A percentile compares a stretch with the other conserved stretches of the same genome.
Conservation (phyloP, 2,797 vertebrate species). For the Thaleichthys pacificus region DNA sequence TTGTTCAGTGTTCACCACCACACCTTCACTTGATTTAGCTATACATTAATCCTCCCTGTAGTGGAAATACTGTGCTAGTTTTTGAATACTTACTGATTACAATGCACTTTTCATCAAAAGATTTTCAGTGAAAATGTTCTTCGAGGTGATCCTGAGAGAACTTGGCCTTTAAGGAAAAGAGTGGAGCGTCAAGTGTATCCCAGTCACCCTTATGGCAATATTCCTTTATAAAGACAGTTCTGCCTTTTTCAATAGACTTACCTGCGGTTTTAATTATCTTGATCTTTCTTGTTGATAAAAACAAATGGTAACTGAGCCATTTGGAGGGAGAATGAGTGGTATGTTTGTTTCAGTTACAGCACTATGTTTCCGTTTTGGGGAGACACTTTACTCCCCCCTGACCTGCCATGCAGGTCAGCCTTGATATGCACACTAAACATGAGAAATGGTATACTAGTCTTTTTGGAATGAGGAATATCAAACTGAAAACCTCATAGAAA, state of each 20-base stretch:
- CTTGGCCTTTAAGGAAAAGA: constrained; percentile 45
- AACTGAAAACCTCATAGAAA: constrained; percentile 69
- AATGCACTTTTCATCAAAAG: constrained; percentile 65
- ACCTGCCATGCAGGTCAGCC: constrained; percentile 72
- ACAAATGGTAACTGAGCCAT: constrained; percentile 40
- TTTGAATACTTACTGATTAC: constrained; percentile 55
- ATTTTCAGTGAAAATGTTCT: constrained; percentile 44
- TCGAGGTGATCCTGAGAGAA: constrained; percentile 29
- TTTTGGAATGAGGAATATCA: constrained; percentile 64
- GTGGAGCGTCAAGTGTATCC: constrained; percentile 33
- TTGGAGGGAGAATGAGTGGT: constrained; percentile 40
- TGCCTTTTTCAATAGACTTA: constrained; percentile 42
- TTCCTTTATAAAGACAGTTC: constrained; percentile 45
- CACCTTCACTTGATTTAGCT: constrained; percentile 51
- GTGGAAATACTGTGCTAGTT: constrained; percentile 62
- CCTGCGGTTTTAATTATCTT: constrained; percentile 37
- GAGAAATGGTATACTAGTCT: constrained; percentile 58
- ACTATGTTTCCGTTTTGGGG: constrained; percentile 58
- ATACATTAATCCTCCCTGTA: constrained; percentile 57
- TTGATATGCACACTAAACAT: constrained; percentile 69
- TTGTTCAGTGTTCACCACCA: constrained; percentile 41
- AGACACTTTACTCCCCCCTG: constrained; percentile 58
- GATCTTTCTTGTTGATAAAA: constrained; percentile 40
- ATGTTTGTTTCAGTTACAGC: constrained; percentile 45
- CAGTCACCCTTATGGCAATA: constrained; percentile 51